Percentiles rank a stretch among this genome's conserved stretches.
Evolutionary conservation across 2,113 vertebrate species (phyloP).

Genomic region (Thunnus maccoyii): DNA sequence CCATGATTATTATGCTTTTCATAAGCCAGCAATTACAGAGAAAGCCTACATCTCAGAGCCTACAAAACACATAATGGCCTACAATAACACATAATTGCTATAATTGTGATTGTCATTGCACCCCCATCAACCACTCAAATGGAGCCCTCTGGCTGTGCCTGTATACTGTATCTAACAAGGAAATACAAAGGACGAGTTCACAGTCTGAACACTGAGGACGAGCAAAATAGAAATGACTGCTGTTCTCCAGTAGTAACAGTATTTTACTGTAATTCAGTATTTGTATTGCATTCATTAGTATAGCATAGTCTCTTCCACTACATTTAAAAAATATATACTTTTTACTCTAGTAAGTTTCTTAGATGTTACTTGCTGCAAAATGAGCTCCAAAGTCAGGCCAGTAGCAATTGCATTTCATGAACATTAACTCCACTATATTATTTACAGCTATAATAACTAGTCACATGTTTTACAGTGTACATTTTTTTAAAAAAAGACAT

Average conservation of each 20-base stretch:
- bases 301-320: no score
- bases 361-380: no score
- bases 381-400: no score
- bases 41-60: constrained; percentile 77
- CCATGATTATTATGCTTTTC: constrained; percentile 74
- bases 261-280: background rate
- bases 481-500: no score
- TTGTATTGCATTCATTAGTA: background rate
- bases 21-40: constrained; percentile 78
- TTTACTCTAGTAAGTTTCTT: no score
- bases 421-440: background rate
- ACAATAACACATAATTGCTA: constrained; percentile 82
- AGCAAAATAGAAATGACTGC: constrained; percentile 8
- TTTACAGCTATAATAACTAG: background rate
- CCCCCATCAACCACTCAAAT: constrained; percentile 64
- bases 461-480: no score
- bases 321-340: background rate
- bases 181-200: constrained; percentile 56
- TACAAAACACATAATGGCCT: constrained; percentile 82
- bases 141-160: constrained; percentile 56
- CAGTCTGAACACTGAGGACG: background rate
- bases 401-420: no score
- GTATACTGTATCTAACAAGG: constrained; percentile 42
- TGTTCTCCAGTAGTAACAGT: background rate
- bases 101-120: constrained; percentile 77